Base-by-base conservation (phyloP, 2,888 invertebrate genomes). In the Sturmia bella region DNA sequence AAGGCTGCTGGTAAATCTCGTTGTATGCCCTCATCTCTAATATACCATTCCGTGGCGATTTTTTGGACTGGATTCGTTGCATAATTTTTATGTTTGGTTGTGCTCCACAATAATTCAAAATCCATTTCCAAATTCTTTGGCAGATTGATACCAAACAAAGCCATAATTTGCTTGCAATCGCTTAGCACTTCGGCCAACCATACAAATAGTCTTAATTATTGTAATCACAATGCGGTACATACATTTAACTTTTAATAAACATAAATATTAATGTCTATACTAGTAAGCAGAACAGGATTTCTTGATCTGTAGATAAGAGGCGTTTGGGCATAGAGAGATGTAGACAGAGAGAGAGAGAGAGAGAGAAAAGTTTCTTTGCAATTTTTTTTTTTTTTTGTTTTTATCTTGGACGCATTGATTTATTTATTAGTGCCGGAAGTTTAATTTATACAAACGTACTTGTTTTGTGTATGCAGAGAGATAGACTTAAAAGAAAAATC, bases 381-480 rank as follows among this genome's bases (percentile, higher is more conserved):
- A 32, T 1, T 32, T 32, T 32, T 32, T 32, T 32, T 27, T 39
- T 37, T 39, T n/a, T n/a, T 48, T 50, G 24, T 54, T 66, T 6
- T 74, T 68, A 50, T 75, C 32, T 68, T 59, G 15, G 2, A 32
- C 41, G n/a, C 17, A 15, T 15, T 66, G 48, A 27, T 68, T 75
- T 54, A 59, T 69, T 43, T 76, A 39, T 61, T 61, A 32, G 59
- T 61, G 52, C 76, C 76, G 76, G 76, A 76, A 76, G 76, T 76
- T 43, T 59, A 27, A 61, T 68, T 76, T 21, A 52, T 17, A 39
- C 21, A 72, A 59, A 56, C 24, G 17, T 21, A 50, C 39, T 39
- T 19, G 13, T 17, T 27, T 41, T 19, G 12, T 24, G 21, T 4
- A 13, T 2, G n/a, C n/a, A n/a, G n/a, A n/a, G n/a, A 24, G 13